A percentile compares a stretch with the other conserved stretches of the same genome.
These are phyloP conservation scores for Zaprionus capensis DNA, from an alignment of 1,140 invertebrate species.

Conservation along the genomic window DNA sequence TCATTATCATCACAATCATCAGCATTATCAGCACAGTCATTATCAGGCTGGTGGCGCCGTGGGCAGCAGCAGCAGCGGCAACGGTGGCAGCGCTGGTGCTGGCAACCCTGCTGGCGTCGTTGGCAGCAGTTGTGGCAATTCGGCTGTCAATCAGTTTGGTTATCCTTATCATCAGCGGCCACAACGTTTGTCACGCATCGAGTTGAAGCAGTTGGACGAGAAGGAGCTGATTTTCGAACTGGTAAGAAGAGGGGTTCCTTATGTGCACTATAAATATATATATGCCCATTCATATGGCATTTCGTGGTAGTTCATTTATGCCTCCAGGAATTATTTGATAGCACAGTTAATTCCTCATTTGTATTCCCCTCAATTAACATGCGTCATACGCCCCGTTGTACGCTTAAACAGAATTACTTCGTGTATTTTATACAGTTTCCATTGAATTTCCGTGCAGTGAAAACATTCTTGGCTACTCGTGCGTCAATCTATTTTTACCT, in stretches of 20 bases:
- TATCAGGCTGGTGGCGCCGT: conserved; percentile 68
- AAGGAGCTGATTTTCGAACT: conserved; percentile 98
- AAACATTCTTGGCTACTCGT: not conserved
- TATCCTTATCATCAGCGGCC: conserved; percentile 85
- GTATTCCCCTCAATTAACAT: conserved; percentile 23
- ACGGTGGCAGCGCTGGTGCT: conserved; percentile 3
- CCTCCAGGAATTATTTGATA: not conserved
- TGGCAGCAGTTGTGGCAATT: conserved; percentile 16
- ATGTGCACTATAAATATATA: conserved; percentile 3
- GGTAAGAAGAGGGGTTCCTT: conserved; percentile 79
- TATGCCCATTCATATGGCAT: not conserved
- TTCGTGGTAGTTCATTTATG: not conserved
- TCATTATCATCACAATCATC: conserved; percentile 50
- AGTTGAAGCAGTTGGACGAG: conserved; percentile 94
- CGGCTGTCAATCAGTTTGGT: conserved; percentile 34
- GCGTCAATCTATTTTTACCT: conserved; percentile 38
- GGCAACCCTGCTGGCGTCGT: conserved; percentile 24
- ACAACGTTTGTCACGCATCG: conserved; percentile 90
- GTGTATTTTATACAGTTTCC: conserved; percentile 19
- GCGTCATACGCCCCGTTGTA: conserved; percentile 44
- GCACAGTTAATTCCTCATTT: not conserved
- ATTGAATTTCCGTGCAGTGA: conserved; percentile 37
- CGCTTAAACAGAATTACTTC: not conserved
- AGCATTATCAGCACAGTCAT: conserved; percentile 65
- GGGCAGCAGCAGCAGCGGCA: conserved; percentile 54